phyloP scores from a whole-genome alignment of 2,113 vertebrate genomes.

The Rhadina sibilatrix region DNA sequence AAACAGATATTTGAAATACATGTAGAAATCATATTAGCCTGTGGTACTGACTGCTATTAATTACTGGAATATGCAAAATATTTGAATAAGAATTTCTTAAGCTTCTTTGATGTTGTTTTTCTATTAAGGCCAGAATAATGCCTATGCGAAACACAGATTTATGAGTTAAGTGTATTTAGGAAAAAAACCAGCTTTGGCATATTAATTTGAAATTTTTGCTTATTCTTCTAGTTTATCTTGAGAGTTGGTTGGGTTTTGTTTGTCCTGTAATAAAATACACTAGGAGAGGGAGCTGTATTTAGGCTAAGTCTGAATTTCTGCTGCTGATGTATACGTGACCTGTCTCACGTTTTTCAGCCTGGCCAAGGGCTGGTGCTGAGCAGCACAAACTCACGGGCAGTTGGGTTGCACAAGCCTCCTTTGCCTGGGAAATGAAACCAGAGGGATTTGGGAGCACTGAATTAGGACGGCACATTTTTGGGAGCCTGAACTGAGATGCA shows the following conservation, averaged over 20 bases:
- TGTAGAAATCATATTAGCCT: not conserved
- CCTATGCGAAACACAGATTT: not conserved
- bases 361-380: no score
- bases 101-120: constrained; percentile 8
- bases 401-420: no score
- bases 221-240: not conserved
- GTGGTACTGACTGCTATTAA: not conserved
- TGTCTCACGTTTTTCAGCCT: rapidly evolving
- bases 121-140: not conserved
- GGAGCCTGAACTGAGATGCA: not conserved
- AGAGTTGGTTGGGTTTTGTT: not conserved
- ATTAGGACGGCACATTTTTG: not conserved
- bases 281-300: not conserved
- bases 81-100: not conserved
- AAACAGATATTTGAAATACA: not conserved
- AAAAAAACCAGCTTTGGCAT: not conserved
- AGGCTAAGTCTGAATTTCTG: not conserved
- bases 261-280: not conserved
- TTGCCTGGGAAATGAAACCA: no score
- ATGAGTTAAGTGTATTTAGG: not conserved
- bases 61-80: not conserved
- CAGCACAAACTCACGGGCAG: no score
- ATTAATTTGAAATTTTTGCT: not conserved
- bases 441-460: not conserved
- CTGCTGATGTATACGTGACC: not conserved